A percentile compares a stretch with the other conserved stretches of the same genome.
Evolutionary conservation across 2,888 invertebrate species (phyloP).

Genomic region (Cerastis leucographa): DNA sequence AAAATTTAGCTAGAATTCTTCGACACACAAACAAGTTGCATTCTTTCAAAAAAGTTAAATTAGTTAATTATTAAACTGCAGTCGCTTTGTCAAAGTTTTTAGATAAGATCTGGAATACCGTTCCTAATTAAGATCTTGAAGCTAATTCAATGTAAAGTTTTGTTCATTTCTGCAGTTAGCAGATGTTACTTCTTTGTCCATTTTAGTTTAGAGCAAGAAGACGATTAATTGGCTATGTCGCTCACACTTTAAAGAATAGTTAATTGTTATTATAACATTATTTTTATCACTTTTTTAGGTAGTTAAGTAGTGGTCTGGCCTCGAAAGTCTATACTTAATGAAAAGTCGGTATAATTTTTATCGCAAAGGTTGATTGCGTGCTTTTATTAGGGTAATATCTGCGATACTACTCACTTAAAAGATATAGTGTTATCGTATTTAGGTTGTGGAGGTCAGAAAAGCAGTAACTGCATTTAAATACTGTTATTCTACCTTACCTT

Average conservation of each 20-base stretch:
- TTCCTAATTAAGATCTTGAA: conserved; percentile 45
- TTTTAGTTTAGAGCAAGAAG: conserved; percentile 25
- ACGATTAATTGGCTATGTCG: neutral
- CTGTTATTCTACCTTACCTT: neutral
- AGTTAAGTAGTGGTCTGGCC: neutral
- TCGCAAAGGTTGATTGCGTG: too few species aligned
- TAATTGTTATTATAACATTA: neutral
- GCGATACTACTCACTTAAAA: neutral
- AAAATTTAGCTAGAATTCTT: conserved; percentile 5
- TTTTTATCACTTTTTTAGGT: too few species aligned
- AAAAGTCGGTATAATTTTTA: neutral
- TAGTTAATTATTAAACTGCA: conserved; percentile 29
- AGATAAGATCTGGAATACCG: conserved; percentile 41
- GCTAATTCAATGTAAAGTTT: conserved; percentile 52
- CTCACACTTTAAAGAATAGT: neutral
- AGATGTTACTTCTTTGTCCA: conserved; percentile 45
- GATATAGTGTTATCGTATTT: neutral
- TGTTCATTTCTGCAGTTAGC: conserved; percentile 34
- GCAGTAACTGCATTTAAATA: neutral
- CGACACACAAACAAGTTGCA: conserved; percentile 5
- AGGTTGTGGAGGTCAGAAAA: neutral
- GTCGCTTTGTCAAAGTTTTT: conserved; percentile 40
- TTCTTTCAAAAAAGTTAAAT: conserved; percentile 39
- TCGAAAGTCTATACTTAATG: neutral
- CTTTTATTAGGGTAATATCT: too few species aligned